Conservation (phyloP, 2,888 invertebrate species). For the Orchesellides sinensis region DNA sequence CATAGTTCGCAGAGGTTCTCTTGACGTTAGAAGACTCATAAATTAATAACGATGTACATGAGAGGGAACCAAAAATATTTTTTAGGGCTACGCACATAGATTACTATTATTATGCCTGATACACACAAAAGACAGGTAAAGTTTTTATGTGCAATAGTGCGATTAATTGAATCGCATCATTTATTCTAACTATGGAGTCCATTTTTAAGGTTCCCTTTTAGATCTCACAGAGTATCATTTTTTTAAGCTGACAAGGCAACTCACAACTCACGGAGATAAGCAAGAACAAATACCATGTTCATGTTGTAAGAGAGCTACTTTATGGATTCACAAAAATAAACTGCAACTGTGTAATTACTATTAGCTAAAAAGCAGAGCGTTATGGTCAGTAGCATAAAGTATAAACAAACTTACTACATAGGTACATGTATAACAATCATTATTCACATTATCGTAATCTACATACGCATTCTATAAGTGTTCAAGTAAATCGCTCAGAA, state of each 20-base stretch:
- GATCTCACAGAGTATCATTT: background rate
- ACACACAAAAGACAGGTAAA: conserved; percentile 32
- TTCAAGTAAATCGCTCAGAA: background rate
- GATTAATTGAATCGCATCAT: conserved; percentile 52
- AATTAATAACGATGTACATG: too few species aligned
- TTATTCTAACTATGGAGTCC: conserved; percentile 37
- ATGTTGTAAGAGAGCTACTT: conserved; percentile 24
- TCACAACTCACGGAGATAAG: background rate
- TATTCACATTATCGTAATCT: background rate
- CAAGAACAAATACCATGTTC: conserved; percentile 46
- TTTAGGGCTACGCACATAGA: conserved; percentile 41
- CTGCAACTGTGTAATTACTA: background rate
- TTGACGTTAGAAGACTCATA: conserved; percentile 10
- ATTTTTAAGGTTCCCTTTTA: conserved; percentile 21
- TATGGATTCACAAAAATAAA: background rate
- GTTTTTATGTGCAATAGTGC: conserved; percentile 39
- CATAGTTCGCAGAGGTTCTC: conserved; percentile 25
- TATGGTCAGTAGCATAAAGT: too few species aligned
- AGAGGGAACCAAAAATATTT: conserved; percentile 48
- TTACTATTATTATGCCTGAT: conserved; percentile 24
- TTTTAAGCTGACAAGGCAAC: background rate
- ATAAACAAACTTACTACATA: too few species aligned
- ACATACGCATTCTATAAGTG: background rate
- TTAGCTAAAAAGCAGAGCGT: too few species aligned
- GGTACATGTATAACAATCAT: background rate